These are phyloP conservation scores for Anthophora plumipes DNA, from an alignment of 2,888 invertebrate genomes.

Conservation along the genomic window DNA sequence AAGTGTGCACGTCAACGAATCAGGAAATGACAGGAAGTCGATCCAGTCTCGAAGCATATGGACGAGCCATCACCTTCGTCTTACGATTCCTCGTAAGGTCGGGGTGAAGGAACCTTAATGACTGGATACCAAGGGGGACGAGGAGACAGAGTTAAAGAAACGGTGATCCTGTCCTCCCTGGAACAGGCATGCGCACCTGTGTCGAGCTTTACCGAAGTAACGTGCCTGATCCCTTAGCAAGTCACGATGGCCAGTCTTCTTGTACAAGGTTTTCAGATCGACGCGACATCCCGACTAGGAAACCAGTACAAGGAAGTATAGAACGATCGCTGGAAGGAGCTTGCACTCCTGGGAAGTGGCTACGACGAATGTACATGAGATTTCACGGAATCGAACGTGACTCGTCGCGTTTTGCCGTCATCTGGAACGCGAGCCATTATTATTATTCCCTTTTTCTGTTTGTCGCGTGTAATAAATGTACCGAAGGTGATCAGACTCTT, in stretches of 20 bases:
- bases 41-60: slow-evolving; percentile 35
- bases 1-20: slow-evolving; percentile 3
- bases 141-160: slow-evolving; percentile 67
- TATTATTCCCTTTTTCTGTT: neutral
- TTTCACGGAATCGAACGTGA: slow-evolving; percentile 65
- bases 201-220: slow-evolving; percentile 69
- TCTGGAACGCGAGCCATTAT: slow-evolving; percentile 19
- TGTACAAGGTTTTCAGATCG: slow-evolving; percentile 71
- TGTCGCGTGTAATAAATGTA: neutral
- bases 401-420: slow-evolving; percentile 46
- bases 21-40: slow-evolving; percentile 35
- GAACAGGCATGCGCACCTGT: slow-evolving; percentile 71
- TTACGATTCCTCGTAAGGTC: slow-evolving; percentile 63
- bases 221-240: slow-evolving; percentile 72
- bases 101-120: slow-evolving; percentile 72
- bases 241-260: slow-evolving; percentile 72
- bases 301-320: slow-evolving; percentile 74
- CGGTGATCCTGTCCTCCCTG: slow-evolving; percentile 67
- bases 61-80: slow-evolving; percentile 49
- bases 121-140: slow-evolving; percentile 49
- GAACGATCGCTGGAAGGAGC: slow-evolving; percentile 67
- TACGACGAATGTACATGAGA: slow-evolving; percentile 66
- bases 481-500: neutral
- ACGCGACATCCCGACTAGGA: slow-evolving; percentile 74
- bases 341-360: slow-evolving; percentile 69